Evolutionary conservation across 2,797 vertebrate species (phyloP).

Genomic region (Alfaro cultratus): DNA sequence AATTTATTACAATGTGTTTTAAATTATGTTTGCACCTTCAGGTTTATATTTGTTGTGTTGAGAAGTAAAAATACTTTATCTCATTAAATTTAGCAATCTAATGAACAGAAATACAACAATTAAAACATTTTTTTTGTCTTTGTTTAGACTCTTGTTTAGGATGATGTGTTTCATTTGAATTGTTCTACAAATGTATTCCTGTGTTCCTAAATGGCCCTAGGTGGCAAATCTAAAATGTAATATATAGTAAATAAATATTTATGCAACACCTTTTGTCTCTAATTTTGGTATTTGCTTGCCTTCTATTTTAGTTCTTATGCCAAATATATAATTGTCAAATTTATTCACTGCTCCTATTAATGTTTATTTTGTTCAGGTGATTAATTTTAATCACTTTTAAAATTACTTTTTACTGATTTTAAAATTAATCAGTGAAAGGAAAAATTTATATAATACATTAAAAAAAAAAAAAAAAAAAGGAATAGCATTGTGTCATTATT

Average conservation of each 20-base stretch:
- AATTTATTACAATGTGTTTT: constrained; percentile 5
- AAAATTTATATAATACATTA: background rate
- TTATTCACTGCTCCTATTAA: background rate
- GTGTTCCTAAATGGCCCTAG: background rate
- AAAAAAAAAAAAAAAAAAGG: too few relatives aligned
- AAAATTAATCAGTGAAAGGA: background rate
- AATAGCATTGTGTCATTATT: background rate
- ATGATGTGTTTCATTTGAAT: background rate
- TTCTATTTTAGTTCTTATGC: background rate
- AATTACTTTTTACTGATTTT: background rate
- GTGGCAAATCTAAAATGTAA: background rate
- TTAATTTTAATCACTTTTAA: background rate
- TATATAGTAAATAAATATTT: background rate
- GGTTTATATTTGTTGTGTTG: background rate
- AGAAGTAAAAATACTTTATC: background rate
- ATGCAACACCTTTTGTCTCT: background rate
- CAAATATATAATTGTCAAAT: background rate
- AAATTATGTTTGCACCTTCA: background rate
- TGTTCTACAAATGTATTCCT: background rate
- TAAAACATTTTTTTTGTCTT: background rate
- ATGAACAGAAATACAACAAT: background rate
- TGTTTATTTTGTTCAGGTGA: background rate
- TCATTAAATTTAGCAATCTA: background rate
- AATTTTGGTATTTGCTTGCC: background rate
- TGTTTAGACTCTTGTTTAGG: background rate